Conservation (phyloP, 2,888 invertebrate genomes). For the Apeira syringaria region DNA sequence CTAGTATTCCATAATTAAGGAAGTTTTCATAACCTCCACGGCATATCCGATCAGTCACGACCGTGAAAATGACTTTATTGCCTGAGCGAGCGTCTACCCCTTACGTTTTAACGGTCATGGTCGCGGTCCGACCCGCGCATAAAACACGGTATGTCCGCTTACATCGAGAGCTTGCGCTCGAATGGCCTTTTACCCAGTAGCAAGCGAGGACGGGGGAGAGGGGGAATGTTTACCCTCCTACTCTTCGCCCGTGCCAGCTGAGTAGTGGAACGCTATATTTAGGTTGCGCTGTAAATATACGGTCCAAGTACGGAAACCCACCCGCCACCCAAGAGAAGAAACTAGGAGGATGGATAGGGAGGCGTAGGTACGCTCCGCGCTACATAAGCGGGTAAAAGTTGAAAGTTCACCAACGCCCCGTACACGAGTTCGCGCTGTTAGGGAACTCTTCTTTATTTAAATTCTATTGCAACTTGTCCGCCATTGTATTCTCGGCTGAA, state of each 20-base stretch:
- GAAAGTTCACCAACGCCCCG: slow-evolving; percentile 79
- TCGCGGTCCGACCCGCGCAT: slow-evolving; percentile 54
- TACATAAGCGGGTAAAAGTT: slow-evolving; percentile 78
- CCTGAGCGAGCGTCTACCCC: slow-evolving; percentile 61
- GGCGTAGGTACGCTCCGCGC: slow-evolving; percentile 43
- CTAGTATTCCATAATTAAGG: slow-evolving; percentile 9
- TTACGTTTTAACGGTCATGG: slow-evolving; percentile 67
- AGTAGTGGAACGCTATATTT: slow-evolving; percentile 82
- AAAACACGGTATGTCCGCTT: slow-evolving; percentile 62
- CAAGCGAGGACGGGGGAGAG: slow-evolving; percentile 41
- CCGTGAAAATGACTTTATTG: slow-evolving; percentile 67
- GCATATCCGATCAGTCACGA: slow-evolving; percentile 50
- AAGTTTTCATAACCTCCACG: slow-evolving; percentile 37
- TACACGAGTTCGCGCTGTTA: slow-evolving; percentile 71
- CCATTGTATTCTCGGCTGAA: slow-evolving; percentile 74
- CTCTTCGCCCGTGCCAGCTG: slow-evolving; percentile 73
- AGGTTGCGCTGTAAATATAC: slow-evolving; percentile 83
- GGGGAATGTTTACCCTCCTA: slow-evolving; percentile 74
- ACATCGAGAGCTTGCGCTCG: slow-evolving; percentile 62
- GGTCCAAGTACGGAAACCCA: slow-evolving; percentile 75
- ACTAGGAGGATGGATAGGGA: slow-evolving; percentile 35
- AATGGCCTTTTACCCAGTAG: slow-evolving; percentile 62
- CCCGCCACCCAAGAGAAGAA: slow-evolving; percentile 39
- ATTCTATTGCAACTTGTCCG: slow-evolving; percentile 82
- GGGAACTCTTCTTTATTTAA: slow-evolving; percentile 79